Base-by-base conservation (phyloP, 2,113 vertebrate genomes). In the Passer domesticus region DNA sequence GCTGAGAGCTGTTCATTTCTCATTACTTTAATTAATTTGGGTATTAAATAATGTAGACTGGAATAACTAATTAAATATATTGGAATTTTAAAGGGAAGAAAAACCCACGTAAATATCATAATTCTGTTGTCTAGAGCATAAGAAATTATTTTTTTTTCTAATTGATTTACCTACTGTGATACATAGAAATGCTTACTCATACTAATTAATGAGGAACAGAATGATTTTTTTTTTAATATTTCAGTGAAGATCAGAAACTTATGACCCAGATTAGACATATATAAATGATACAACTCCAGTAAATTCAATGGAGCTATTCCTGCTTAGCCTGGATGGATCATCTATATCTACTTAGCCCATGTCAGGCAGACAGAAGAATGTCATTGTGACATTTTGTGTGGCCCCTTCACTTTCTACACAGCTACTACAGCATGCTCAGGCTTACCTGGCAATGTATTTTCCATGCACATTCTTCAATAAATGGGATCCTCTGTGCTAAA, bases 41-140 rank as follows among this genome's bases (percentile, higher is more conserved):
- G 8, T 76, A 82, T 85, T 92, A 87, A 93, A 95, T 55, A 95
- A 72, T 46, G 41, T 62, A 84, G 44, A 53, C 24, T 73, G 31
- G 27, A 59, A 53, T 84, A 78, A 91, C 67, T 83, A 87, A 50
- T 35, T 37, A 21, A 81, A 30, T 80, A 93, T 31, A 64, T 24
- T 91, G 60, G 33, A 83, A 85, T 67, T 84, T 90, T 83, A 70
- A 89, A 89, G 55, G n/a, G 5, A 73, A 94, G 90, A 87, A 87
- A 12, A 2, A 0, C 15, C 11, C n/a, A 22, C 16, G 23, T 80
- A 64, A 69, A 77, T 85, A 13, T 91, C 23, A 43, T 60, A 85
- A 75, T 35, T 66, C 27, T 15, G 17, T 94, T 91, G 41, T 68
- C 55, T 64, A 87, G 53, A 73, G 13, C 16, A 25, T 83, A 83